A percentile compares a stretch with the other conserved stretches of the same genome.
Conservation (phyloP, 2,888 invertebrate species). For the Sacculina carcini region DNA sequence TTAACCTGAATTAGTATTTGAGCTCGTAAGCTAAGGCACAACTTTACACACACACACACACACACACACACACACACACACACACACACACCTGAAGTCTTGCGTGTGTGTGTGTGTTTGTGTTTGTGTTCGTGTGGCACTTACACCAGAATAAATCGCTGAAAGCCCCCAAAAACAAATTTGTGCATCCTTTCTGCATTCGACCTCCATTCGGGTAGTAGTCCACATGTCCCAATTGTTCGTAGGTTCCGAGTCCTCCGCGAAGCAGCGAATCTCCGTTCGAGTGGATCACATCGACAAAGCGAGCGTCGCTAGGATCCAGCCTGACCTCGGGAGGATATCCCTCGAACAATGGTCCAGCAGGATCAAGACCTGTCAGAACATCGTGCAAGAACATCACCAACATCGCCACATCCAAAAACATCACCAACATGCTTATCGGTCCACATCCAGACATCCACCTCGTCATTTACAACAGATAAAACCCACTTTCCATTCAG, state of each 20-base stretch:
- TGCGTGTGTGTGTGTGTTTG: background rate
- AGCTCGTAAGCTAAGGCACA: no score
- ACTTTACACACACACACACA: no score
- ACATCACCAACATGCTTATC: no score
- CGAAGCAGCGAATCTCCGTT: constrained; percentile 76
- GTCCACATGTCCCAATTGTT: constrained; percentile 73
- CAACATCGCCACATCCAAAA: no score
- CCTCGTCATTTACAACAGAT: no score
- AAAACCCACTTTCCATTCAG: no score
- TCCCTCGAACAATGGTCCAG: constrained; percentile 69
- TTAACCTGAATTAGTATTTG: no score
- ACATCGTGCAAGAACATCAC: no score
- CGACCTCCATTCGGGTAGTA: constrained; percentile 77
- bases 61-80: no score
- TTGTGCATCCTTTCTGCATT: constrained; percentile 73
- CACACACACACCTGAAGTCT: background rate
- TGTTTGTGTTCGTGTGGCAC: constrained; percentile 18
- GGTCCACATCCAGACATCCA: no score
- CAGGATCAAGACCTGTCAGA: constrained; percentile 67
- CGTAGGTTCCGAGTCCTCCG: constrained; percentile 66
- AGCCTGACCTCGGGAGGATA: constrained; percentile 59
- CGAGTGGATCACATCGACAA: constrained; percentile 78
- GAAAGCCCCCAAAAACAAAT: constrained; percentile 70
- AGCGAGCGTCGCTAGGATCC: constrained; percentile 56
- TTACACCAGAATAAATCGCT: constrained; percentile 65